A percentile compares a stretch with the other conserved stretches of the same genome.
phyloP scores from a whole-genome alignment of 2,888 invertebrate species.

The Nycteola revayana region DNA sequence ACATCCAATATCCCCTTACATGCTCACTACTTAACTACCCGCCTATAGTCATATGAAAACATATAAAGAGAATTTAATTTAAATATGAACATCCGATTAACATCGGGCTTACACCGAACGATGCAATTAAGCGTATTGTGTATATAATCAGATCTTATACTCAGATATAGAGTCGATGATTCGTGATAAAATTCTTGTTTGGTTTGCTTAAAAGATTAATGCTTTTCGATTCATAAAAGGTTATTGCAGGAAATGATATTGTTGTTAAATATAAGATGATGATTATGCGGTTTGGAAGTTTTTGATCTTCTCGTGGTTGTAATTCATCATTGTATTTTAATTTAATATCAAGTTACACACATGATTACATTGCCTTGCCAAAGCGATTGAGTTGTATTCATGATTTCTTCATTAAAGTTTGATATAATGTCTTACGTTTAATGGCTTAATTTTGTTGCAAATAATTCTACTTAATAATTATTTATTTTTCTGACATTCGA shows the following conservation, averaged over 20 bases:
- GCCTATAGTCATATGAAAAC: not conserved
- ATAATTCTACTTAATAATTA: no score
- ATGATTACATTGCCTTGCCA: no score
- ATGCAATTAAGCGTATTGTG: slow-evolving; percentile 38
- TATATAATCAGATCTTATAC: slow-evolving; percentile 41
- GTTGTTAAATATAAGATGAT: slow-evolving; percentile 23
- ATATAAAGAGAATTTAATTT: slow-evolving; percentile 20
- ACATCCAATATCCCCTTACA: no score
- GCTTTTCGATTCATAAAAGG: slow-evolving; percentile 32
- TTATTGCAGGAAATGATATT: slow-evolving; percentile 26
- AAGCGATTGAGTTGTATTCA: no score
- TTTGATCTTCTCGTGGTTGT: no score
- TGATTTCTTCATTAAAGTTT: no score
- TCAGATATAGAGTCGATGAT: slow-evolving; percentile 52
- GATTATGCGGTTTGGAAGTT: not conserved
- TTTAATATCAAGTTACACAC: no score
- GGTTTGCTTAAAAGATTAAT: slow-evolving; percentile 53
- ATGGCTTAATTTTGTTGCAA: no score
- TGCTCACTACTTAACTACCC: not conserved
- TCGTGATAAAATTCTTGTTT: slow-evolving; percentile 52
- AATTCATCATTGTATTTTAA: no score
- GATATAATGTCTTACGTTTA: no score
- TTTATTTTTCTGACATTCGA: no score
- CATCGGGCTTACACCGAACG: slow-evolving; percentile 22
- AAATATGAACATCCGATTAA: slow-evolving; percentile 26